Base-by-base conservation (phyloP, 2,888 invertebrate species). In the Drosophila kanekoi region DNA sequence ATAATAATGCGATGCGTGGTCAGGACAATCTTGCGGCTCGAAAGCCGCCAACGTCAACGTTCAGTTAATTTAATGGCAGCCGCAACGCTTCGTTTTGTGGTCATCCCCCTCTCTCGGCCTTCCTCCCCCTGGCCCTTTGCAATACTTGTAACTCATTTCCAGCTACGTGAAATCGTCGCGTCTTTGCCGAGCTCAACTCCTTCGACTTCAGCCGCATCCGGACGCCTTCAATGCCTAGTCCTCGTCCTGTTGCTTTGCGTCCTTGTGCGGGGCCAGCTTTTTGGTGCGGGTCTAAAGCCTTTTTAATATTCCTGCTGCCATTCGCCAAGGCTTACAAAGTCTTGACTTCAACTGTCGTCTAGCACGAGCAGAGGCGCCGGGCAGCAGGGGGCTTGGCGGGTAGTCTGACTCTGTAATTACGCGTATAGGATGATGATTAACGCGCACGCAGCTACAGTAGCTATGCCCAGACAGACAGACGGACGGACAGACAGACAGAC, bases 351-450 rank as follows among this genome's bases (percentile, higher is more conserved):
- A 58, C 62, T 57, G 56, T 61, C 60, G 48, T 35, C 57, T 63
- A 60, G 45, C 61, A 63, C 53, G 51, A 45, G 20, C 35, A 23
- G 18, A 5, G 43, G 44, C 23, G 38, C 10, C 9, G 16, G 23
- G 5, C 9, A 4, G 1, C 4, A n/a, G 16, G 45, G 48, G 41
- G n/a, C 13, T 9, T n/a, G 43, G 3, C 37, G 35, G 33, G 32
- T 16, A 62, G 49, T 76, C 66, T 76, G 87, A 72, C 81, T 85
- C 83, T 89, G 80, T 90, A 89, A 89, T 89, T 89, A 89, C 79
- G 89, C 85, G 89, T 89, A 83, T 83, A 87, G 79, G 79, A 90
- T 89, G 89, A 90, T 89, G 90, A 89, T 90, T 89, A 89, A 90
- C 89, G 87, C 81, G 69, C 87, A 77, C 77, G 81, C 75, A 74